phyloP scores from a whole-genome alignment of 2,113 vertebrate genomes.

The Odontesthes bonariensis region DNA sequence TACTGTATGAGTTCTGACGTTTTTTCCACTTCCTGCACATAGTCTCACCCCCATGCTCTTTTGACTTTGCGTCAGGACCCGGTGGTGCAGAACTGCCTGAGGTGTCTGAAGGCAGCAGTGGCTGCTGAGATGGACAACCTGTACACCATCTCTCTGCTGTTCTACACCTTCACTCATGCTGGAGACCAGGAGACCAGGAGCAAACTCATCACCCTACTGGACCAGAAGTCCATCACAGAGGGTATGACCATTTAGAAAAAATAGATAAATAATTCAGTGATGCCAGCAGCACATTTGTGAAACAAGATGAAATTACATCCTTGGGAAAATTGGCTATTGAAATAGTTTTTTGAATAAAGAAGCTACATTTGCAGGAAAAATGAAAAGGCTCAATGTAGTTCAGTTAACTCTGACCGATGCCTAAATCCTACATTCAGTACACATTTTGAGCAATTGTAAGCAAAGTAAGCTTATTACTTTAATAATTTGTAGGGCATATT shows the following conservation, averaged over 20 bases:
- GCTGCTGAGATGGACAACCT: constrained; percentile 63
- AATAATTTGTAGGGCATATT: too few relatives aligned
- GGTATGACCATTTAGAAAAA: constrained; percentile 26
- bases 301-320: too few relatives aligned
- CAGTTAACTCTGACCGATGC: too few relatives aligned
- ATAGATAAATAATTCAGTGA: too few relatives aligned
- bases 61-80: constrained; percentile 68
- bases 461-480: too few relatives aligned
- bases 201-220: constrained; percentile 68
- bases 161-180: constrained; percentile 89
- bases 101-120: constrained; percentile 73
- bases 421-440: too few relatives aligned
- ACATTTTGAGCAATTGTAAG: too few relatives aligned
- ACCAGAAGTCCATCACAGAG: constrained; percentile 40
- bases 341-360: background rate
- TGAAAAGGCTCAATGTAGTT: too few relatives aligned
- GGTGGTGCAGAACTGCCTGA: constrained; percentile 78
- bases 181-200: constrained; percentile 76
- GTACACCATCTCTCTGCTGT: constrained; percentile 86
- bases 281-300: too few relatives aligned
- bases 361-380: too few relatives aligned
- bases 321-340: background rate
- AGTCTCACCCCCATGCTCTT: background rate
- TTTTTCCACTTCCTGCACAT: background rate
- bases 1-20: background rate